Percentiles rank a stretch among this genome's conserved stretches.
These are phyloP conservation scores for Hydrozoanthus tunicans DNA, from an alignment of 64 coral and sea anemone species.

Conservation along the genomic window DNA sequence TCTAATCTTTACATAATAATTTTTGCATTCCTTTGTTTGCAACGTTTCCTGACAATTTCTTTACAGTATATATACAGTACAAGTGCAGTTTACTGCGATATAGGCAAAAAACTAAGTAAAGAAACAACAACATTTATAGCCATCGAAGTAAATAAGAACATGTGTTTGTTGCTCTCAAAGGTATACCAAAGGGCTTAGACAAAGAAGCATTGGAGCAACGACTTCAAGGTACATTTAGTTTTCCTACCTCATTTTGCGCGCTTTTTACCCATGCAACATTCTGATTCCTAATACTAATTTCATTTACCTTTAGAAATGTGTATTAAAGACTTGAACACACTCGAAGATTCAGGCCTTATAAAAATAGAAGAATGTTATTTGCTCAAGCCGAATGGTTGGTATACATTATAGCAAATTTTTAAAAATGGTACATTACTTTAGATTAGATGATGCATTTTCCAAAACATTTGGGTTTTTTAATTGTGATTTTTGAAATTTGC, in stretches of 20 bases:
- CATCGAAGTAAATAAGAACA: neutral
- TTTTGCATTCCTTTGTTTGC: too few relatives aligned
- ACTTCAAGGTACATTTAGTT: constrained; percentile 79
- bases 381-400: constrained; percentile 77
- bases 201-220: constrained; percentile 86
- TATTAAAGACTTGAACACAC: constrained; percentile 88
- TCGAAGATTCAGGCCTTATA: constrained; percentile 78
- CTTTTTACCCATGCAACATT: neutral
- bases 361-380: constrained; percentile 98
- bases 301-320: constrained; percentile 79
- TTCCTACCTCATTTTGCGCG: neutral
- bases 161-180: constrained; percentile 30
- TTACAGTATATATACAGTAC: too few relatives aligned
- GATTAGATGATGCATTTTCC: too few relatives aligned
- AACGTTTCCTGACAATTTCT: too few relatives aligned
- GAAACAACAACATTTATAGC: too few relatives aligned
- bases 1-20: too few relatives aligned
- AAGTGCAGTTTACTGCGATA: too few relatives aligned
- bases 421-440: too few relatives aligned
- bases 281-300: neutral
- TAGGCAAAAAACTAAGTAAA: too few relatives aligned
- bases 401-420: too few relatives aligned
- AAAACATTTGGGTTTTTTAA: neutral
- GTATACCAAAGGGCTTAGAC: constrained; percentile 86
- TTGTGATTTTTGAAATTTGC: neutral